These are phyloP conservation scores for Noctua janthe DNA, from an alignment of 2,888 invertebrate species.

Conservation along the genomic window DNA sequence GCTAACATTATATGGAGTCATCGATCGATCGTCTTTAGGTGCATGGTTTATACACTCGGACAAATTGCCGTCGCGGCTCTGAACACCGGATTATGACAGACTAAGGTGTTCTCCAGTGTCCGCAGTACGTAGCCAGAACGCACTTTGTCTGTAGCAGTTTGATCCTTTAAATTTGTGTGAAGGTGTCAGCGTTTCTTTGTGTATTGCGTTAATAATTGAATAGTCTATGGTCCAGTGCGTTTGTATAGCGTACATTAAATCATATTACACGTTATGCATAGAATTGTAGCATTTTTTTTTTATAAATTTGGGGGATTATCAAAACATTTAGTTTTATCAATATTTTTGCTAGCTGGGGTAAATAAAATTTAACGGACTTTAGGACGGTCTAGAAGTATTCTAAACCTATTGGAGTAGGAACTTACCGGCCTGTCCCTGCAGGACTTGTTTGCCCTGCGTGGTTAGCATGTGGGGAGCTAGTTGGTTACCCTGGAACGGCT, in stretches of 20 bases:
- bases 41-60: neutral
- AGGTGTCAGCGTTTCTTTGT: neutral
- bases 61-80: neutral
- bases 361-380: constrained; percentile 18
- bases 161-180: neutral
- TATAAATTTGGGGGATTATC: constrained; percentile 5
- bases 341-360: neutral
- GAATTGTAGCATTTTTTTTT: constrained; percentile 6
- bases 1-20: neutral
- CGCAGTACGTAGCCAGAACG: neutral
- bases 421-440: constrained; percentile 92
- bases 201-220: constrained; percentile 4
- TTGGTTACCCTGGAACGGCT: constrained; percentile 95
- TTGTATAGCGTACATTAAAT: constrained; percentile 38
- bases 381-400: neutral
- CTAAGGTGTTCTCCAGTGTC: neutral
- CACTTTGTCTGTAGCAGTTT: neutral
- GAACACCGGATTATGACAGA: neutral
- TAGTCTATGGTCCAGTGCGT: constrained; percentile 27
- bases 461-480: constrained; percentile 95
- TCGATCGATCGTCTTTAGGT: neutral
- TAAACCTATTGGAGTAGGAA: constrained; percentile 34
- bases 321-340: neutral
- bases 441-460: constrained; percentile 93
- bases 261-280: constrained; percentile 29